Evolutionary conservation across 2,113 vertebrate species (phyloP).

Genomic region (Balaeniceps rex): DNA sequence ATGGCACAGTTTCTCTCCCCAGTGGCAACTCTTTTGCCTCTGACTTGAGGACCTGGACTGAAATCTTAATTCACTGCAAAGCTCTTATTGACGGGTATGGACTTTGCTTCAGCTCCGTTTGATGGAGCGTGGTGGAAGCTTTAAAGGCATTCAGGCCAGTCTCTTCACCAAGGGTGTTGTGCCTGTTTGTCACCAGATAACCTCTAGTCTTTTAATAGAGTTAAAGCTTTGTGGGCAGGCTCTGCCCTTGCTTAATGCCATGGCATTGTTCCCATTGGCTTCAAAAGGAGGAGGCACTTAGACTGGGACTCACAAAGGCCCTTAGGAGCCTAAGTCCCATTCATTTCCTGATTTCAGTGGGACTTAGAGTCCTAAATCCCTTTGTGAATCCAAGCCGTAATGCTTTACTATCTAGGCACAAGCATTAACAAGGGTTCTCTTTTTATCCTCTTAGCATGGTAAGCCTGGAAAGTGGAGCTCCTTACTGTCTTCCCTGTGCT

Average conservation of each 20-base stretch:
- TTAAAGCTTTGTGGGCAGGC: not conserved
- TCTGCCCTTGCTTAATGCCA: conserved; percentile 3
- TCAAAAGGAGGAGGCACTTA: conserved; percentile 24
- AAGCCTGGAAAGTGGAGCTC: conserved; percentile 53
- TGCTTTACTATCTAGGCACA: conserved; percentile 43
- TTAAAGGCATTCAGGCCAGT: not conserved
- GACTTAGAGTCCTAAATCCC: conserved; percentile 54
- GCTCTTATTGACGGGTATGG: not conserved
- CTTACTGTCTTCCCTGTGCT: conserved; percentile 26
- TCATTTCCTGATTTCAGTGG: conserved; percentile 54
- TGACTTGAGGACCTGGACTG: not conserved
- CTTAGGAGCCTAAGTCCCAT: conserved; percentile 29
- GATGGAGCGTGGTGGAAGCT: not conserved
- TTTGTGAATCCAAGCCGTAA: conserved; percentile 54
- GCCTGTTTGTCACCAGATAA: conserved; percentile 42
- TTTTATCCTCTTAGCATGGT: conserved; percentile 58
- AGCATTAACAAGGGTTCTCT: conserved; percentile 48
- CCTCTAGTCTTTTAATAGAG: conserved; percentile 7
- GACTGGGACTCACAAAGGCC: not conserved
- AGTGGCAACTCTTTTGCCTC: not conserved
- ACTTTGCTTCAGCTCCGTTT: not conserved
- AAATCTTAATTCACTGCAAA: conserved; percentile 18
- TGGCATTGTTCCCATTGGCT: conserved; percentile 36
- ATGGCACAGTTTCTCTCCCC: not conserved
- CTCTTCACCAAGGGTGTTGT: not conserved